These are phyloP conservation scores for Poeciliopsis turrubarensis DNA, from an alignment of 2,113 vertebrate species.

Conservation along the genomic window DNA sequence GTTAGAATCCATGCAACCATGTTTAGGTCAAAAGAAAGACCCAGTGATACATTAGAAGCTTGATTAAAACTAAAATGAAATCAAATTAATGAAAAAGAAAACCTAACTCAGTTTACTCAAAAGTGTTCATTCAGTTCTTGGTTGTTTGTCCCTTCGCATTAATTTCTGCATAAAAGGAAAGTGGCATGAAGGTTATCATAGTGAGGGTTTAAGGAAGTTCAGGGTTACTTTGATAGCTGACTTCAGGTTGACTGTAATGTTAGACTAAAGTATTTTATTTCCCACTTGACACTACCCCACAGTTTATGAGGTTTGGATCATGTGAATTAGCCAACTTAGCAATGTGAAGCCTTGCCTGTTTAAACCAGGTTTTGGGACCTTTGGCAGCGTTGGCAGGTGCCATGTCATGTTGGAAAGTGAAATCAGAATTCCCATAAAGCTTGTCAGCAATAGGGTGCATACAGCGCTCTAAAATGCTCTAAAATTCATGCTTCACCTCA, in stretches of 20 bases:
- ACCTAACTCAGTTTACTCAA: not conserved
- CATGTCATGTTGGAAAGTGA: not conserved
- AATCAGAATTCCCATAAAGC: not conserved
- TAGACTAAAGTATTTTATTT: not conserved
- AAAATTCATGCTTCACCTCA: not conserved
- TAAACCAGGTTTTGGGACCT: not conserved
- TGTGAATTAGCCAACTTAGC: not conserved
- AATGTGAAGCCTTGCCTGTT: not conserved
- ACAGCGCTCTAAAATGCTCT: not conserved
- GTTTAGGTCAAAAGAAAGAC: slow-evolving; percentile 2
- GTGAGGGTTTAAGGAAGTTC: not conserved
- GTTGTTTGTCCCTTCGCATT: not conserved
- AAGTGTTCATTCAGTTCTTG: not conserved
- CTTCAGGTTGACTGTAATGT: not conserved
- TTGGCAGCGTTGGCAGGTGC: not conserved
- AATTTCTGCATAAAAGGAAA: not conserved
- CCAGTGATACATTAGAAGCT: not conserved
- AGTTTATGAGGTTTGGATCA: not conserved
- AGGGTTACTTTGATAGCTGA: not conserved
- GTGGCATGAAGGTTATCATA: not conserved
- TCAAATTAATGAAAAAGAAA: not conserved
- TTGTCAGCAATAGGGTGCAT: not conserved
- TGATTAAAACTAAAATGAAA: too few relatives aligned
- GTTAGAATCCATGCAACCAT: not conserved
- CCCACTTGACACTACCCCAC: not conserved